Evolutionary conservation across 2,888 invertebrate genomes (phyloP).

Genomic region (Torymus tubicola): DNA sequence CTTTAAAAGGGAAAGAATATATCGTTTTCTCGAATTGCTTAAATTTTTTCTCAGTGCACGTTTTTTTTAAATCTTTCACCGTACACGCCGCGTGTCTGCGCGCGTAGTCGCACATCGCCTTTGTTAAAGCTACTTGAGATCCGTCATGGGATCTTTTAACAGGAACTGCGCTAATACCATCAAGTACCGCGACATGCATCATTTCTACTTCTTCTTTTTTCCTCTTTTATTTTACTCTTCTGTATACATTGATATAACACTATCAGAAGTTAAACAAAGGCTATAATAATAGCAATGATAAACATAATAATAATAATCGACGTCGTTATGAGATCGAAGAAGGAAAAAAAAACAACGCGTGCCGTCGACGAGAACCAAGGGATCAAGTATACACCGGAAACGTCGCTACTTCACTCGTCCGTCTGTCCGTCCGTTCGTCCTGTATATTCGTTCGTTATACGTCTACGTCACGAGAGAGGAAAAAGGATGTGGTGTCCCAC

Average conservation of each 20-base stretch:
- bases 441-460: too few relatives aligned
- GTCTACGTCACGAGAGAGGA: too few relatives aligned
- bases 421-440: too few relatives aligned
- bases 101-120: constrained; percentile 2
- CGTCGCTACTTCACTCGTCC: not conserved
- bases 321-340: too few relatives aligned
- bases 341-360: constrained; percentile 18
- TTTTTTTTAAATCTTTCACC: not conserved
- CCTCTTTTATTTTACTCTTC: constrained; percentile 28
- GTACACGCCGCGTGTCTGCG: not conserved
- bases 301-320: not conserved
- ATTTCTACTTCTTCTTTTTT: constrained; percentile 19
- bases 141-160: constrained; percentile 52
- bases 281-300: not conserved
- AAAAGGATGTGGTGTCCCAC: too few relatives aligned
- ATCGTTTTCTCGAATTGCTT: too few relatives aligned
- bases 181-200: constrained; percentile 54
- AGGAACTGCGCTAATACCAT: constrained; percentile 56
- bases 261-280: constrained; percentile 16
- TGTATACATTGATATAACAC: constrained; percentile 44
- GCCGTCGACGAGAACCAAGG: constrained; percentile 9
- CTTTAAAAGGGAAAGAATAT: not conserved
- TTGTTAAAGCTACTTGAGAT: constrained; percentile 45
- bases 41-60: constrained; percentile 29
- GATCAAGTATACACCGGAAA: constrained; percentile 30